These are phyloP conservation scores for Formica aserva DNA, from an alignment of 2,888 invertebrate species.

Conservation along the genomic window DNA sequence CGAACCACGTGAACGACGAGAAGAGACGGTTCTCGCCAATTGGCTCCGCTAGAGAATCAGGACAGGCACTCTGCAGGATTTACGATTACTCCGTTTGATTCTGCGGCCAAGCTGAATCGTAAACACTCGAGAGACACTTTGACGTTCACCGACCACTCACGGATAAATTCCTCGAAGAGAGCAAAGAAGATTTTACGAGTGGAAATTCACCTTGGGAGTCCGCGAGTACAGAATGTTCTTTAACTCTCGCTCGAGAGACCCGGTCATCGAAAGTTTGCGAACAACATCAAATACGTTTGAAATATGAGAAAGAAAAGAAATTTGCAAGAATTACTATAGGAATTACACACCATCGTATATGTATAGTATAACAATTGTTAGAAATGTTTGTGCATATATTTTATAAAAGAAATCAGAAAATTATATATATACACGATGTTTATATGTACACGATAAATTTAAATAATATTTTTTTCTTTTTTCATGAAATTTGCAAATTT, in stretches of 20 bases:
- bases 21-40: constrained; percentile 61
- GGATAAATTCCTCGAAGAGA: background rate
- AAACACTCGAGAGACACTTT: background rate
- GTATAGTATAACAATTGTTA: background rate
- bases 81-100: constrained; percentile 35
- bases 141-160: background rate
- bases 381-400: background rate
- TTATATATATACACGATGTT: no score
- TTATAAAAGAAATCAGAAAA: background rate
- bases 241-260: constrained; percentile 4
- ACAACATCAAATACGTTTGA: background rate
- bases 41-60: constrained; percentile 54
- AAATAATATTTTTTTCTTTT: background rate
- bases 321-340: no score
- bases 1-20: constrained; percentile 49
- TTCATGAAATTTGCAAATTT: no score
- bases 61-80: constrained; percentile 46
- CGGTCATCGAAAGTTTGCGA: background rate
- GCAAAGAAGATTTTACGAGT: background rate
- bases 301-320: background rate
- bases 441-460: background rate
- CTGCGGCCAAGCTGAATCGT: background rate
- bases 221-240: background rate
- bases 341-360: background rate
- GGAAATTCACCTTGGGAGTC: background rate